Percentiles rank a stretch among this genome's conserved stretches.
Evolutionary conservation across 2,797 vertebrate species (phyloP).

Genomic region (Oreonectes daqikongensis): DNA sequence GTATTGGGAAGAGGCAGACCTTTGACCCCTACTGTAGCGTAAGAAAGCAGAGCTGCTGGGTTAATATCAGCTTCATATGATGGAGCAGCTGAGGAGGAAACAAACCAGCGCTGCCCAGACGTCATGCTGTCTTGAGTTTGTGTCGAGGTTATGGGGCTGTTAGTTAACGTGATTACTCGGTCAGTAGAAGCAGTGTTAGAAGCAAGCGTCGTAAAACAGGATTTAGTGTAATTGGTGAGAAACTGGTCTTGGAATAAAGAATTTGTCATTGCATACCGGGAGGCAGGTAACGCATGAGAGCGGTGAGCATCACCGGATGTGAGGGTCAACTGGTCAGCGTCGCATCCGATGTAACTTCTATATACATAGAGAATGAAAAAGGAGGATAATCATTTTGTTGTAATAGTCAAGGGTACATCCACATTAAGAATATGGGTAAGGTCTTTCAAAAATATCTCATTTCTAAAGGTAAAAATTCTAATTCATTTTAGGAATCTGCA

Average conservation of each 20-base stretch:
- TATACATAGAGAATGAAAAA: slow-evolving; percentile 55
- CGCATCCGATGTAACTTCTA: slow-evolving; percentile 98
- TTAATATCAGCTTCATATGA: slow-evolving; percentile 95
- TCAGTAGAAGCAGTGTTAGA: slow-evolving; percentile 86
- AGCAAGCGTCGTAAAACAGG: slow-evolving; percentile 87
- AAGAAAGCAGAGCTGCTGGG: slow-evolving; percentile 94
- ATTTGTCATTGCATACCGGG: slow-evolving; percentile 94
- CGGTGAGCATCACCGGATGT: slow-evolving; percentile 95
- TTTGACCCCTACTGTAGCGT: slow-evolving; percentile 95
- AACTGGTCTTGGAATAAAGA: slow-evolving; percentile 99
- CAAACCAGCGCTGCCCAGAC: slow-evolving; percentile 98
- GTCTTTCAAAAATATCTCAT: neutral
- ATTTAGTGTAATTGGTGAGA: slow-evolving; percentile 98
- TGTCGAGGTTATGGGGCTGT: slow-evolving; percentile 94
- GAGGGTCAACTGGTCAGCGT: slow-evolving; percentile 94
- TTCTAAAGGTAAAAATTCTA: neutral
- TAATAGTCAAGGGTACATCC: neutral
- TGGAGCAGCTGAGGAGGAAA: slow-evolving; percentile 94
- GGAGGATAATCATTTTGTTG: neutral
- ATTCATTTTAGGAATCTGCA: neutral
- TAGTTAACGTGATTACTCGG: slow-evolving; percentile 95
- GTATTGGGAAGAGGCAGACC: slow-evolving; percentile 90
- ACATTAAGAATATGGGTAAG: no score
- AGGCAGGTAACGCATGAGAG: slow-evolving; percentile 94
- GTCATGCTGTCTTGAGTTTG: slow-evolving; percentile 94